Conservation (phyloP, 2,888 invertebrate genomes). For the Pandemis heparana region DNA sequence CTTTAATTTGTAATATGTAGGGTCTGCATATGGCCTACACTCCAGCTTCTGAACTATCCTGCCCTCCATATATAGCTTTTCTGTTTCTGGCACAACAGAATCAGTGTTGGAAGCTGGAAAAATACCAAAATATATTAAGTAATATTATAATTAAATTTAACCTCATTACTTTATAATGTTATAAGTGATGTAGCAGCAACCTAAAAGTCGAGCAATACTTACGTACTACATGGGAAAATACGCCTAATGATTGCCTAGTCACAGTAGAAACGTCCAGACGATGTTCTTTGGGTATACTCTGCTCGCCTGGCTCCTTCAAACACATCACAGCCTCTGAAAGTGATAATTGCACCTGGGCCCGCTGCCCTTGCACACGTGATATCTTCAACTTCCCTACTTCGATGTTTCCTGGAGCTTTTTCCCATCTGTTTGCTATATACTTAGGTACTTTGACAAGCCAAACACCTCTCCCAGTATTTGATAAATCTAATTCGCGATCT, state of each 20-base stretch:
- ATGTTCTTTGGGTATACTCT: conserved; percentile 95
- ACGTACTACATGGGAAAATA: conserved; percentile 95
- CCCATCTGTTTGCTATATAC: conserved; percentile 98
- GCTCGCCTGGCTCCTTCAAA: conserved; percentile 91
- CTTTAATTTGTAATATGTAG: conserved; percentile 96
- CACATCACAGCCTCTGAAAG: conserved; percentile 93
- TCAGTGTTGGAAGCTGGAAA: conserved; percentile 87
- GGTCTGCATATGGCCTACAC: conserved; percentile 95
- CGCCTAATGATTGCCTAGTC: conserved; percentile 95
- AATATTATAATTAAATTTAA: neutral
- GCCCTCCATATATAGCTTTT: conserved; percentile 96
- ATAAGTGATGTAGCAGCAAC: neutral
- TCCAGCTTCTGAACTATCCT: conserved; percentile 98
- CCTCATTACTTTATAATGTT: conserved; percentile 1
- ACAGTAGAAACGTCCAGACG: conserved; percentile 96
- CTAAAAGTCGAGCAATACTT: conserved; percentile 64
- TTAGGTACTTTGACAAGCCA: conserved; percentile 99
- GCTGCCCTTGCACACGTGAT: conserved; percentile 91
- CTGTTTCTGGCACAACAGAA: conserved; percentile 90
- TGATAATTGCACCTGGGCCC: conserved; percentile 94
- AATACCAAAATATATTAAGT: neutral
- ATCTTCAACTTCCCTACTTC: conserved; percentile 98
- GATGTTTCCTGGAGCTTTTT: conserved; percentile 94
- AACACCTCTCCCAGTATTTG: conserved; percentile 95
- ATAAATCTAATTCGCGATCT: conserved; percentile 94